Evolutionary conservation across 2,113 vertebrate genomes (phyloP), one percentile per base, ranked within the genome.

Genomic region (Pterocles orientalis): DNA sequence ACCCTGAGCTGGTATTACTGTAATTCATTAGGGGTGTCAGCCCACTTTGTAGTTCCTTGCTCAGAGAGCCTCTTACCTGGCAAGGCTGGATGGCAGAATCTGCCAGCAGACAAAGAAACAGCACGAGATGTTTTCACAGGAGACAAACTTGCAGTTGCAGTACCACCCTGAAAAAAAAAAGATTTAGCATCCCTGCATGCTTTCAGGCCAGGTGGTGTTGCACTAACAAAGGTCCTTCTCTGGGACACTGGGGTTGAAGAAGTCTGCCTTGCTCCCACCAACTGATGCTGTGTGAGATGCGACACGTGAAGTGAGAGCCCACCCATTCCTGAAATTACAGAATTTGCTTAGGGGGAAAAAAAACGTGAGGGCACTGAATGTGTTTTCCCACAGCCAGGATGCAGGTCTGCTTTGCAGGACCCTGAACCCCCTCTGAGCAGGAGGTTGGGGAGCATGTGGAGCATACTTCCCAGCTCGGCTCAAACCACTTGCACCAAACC

Each of bases 11-110:
- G 94, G 86, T 75, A 82, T 90, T 88, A 64, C 80, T 91, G 87
- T 84, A 92, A 97, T 97, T 97, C 93, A 94, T 97, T 97, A 97
- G 94, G 89, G 86, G 82, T 93, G 95, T 97, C 96, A 95, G 91
- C 82, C 79, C 50, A 53, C 95, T 97, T 93, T 97, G 96, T 96
- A 95, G 94, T 96, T 85, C 47, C 62, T 36, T 0, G 1, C 73
- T 70, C 1, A 6, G 14, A 71, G 72, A 78, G 34, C 58, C 79
- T 68, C 28, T 88, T 12, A 79, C 92, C 86, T 66, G 85, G 90
- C 95, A 81, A 48, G 41, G 41, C 41, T 41, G 41, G 41, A 41
- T 41, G 41, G 41, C 41, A 41, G 41, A 41, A 41, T 12, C 17
- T 3, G 71, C 88, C 91, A 60, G 71, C 71, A 57, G 79, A 10